phyloP scores from a whole-genome alignment of 2,113 vertebrate species.

The Notechis scutatus region DNA sequence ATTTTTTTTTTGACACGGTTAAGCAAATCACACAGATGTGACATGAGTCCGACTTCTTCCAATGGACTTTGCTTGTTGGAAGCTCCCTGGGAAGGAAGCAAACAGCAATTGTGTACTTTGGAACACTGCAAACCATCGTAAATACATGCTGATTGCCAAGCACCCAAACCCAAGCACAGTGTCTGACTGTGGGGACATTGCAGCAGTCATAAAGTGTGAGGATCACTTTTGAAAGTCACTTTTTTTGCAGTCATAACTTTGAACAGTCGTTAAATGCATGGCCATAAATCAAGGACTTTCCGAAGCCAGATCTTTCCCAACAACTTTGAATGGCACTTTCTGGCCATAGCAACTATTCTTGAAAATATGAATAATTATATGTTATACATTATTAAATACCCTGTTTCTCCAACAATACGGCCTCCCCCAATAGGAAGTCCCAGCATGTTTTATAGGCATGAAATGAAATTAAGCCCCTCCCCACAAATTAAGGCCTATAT shows the following conservation, averaged over 20 bases:
- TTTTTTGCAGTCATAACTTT: background rate
- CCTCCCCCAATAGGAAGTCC: too few relatives aligned
- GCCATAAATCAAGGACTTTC: background rate
- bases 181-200: background rate
- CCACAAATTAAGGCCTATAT: too few relatives aligned
- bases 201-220: background rate
- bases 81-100: background rate
- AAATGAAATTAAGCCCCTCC: too few relatives aligned
- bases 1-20: background rate
- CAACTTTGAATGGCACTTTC: background rate
- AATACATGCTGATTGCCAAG: background rate
- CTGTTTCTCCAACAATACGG: too few relatives aligned
- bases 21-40: background rate
- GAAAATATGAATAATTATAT: background rate
- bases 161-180: background rate
- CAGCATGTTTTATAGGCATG: too few relatives aligned
- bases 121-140: background rate
- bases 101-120: background rate
- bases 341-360: background rate
- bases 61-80: background rate
- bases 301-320: too few relatives aligned
- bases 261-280: background rate
- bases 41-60: background rate
- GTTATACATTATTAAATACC: too few relatives aligned
- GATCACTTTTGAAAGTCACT: background rate